Evolutionary conservation across 2,113 vertebrate genomes (phyloP), one percentile per base, ranked within the genome.

Genomic region (Xiphias gladius): DNA sequence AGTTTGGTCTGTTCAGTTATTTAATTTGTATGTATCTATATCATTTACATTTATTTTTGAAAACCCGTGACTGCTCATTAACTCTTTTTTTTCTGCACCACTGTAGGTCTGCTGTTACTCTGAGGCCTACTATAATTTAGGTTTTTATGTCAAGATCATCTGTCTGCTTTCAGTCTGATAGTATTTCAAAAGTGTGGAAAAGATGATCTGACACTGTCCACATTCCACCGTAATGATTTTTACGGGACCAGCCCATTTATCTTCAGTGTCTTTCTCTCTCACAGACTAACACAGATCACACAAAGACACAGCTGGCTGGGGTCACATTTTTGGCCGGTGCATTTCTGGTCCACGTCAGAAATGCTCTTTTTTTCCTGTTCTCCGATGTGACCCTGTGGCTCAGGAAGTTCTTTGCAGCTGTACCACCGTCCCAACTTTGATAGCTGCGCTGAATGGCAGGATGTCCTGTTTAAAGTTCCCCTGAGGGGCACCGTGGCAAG

Each of bases 371-470:
- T 94, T 96, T 97, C 96, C 96, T 96, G 95, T 93, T 94, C 95
- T 93, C 94, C 90, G 39, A 68, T 54, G 84, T 91, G 92, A 91
- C 94, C 94, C 95, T 92, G 87, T 80, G 83, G 92, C 90, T 93
- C 76, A 95, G 96, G 95, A 96, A 91, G 76, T 57, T 86, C 86
- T 94, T 93, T 94, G 91, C 97, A 97, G 96, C 96, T 97, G 96
- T 66, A 5, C 54, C 76, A 59, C 77, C 79, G 70, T 92, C 90
- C 95, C 95, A 95, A 94, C 95, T 96, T 95, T 95, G 95, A 96
- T 95, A 94, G 92, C 89, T 84, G 91, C 84, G 20, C 85, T 97
- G 95, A 97, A 98, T 96, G 95, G 96, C 95, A 96, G 96, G 96
- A 98, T 97, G 96, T 98, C 97, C 96, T 97, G 96, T 95, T 93